phyloP scores from a whole-genome alignment of 2,888 invertebrate genomes.

The Parthenolecanium corni region DNA sequence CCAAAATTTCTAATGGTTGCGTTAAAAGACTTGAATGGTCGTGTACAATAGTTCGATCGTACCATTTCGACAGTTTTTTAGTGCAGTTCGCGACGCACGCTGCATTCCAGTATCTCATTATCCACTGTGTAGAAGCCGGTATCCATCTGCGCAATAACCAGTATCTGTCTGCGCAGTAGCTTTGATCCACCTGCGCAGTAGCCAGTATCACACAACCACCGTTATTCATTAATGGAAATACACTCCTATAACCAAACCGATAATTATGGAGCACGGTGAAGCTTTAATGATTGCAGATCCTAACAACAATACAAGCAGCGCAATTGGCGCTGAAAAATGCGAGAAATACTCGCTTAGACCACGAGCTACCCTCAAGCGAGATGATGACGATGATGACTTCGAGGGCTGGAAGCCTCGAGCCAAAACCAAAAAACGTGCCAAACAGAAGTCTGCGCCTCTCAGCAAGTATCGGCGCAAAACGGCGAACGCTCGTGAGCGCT shows the following conservation, averaged over 20 bases:
- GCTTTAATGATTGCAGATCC: slow-evolving; percentile 3
- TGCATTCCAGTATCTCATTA: no score
- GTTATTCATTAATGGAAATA: no score
- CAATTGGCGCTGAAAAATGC: slow-evolving; percentile 29
- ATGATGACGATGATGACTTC: slow-evolving; percentile 35
- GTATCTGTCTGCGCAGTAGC: no score
- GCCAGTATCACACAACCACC: no score
- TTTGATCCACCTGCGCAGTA: no score
- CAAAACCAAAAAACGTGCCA: slow-evolving; percentile 38
- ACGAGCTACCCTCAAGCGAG: slow-evolving; percentile 49
- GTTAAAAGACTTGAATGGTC: neutral
- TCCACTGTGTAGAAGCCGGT: no score
- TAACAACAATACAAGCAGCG: slow-evolving; percentile 29
- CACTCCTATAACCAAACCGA: no score
- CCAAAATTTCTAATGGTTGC: no score
- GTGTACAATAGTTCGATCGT: neutral
- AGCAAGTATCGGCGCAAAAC: slow-evolving; percentile 72
- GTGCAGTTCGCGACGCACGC: neutral
- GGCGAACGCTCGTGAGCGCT: slow-evolving; percentile 76
- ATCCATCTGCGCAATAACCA: no score
- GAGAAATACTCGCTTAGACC: slow-evolving; percentile 55
- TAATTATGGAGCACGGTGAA: neutral
- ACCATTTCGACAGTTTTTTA: neutral
- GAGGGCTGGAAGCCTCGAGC: slow-evolving; percentile 38
- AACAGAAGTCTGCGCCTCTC: slow-evolving; percentile 54